Percentiles rank a stretch among this genome's conserved stretches.
These are phyloP conservation scores for Pomacea canaliculata DNA, from an alignment of 2,888 invertebrate species.

Conservation along the genomic window DNA sequence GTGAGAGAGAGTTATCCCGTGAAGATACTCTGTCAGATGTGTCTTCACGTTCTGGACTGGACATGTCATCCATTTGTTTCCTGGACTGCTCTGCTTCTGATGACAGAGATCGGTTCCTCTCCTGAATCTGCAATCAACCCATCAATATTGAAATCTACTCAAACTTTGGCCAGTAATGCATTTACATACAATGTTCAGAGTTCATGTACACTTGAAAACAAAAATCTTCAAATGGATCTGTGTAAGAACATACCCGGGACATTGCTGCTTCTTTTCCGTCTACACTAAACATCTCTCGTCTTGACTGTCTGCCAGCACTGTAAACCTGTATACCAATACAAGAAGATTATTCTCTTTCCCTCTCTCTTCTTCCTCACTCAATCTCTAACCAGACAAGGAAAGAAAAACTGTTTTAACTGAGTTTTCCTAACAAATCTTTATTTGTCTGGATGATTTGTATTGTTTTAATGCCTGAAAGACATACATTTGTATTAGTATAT, in stretches of 20 bases:
- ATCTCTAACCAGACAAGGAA: no score
- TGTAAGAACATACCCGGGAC: slow-evolving; percentile 13
- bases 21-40: not conserved
- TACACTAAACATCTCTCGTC: slow-evolving; percentile 30
- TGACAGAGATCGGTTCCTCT: slow-evolving; percentile 16
- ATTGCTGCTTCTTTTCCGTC: slow-evolving; percentile 30
- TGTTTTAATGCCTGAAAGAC: no score
- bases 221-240: no score
- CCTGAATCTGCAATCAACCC: slow-evolving; percentile 5
- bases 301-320: slow-evolving; percentile 18
- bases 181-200: no score
- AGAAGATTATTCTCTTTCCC: not conserved
- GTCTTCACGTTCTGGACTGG: not conserved
- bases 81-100: slow-evolving; percentile 2
- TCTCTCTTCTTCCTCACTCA: no score
- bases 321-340: slow-evolving; percentile 13
- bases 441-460: no score
- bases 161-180: no score
- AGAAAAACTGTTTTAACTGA: no score
- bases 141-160: no score
- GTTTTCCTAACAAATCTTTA: no score
- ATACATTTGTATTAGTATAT: no score
- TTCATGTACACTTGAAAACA: no score
- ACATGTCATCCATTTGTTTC: not conserved
- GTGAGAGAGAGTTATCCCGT: slow-evolving; percentile 7